A percentile compares a stretch with the other conserved stretches of the same genome.
Conservation (phyloP, 2,888 invertebrate genomes). For the Torymus tubicola region DNA sequence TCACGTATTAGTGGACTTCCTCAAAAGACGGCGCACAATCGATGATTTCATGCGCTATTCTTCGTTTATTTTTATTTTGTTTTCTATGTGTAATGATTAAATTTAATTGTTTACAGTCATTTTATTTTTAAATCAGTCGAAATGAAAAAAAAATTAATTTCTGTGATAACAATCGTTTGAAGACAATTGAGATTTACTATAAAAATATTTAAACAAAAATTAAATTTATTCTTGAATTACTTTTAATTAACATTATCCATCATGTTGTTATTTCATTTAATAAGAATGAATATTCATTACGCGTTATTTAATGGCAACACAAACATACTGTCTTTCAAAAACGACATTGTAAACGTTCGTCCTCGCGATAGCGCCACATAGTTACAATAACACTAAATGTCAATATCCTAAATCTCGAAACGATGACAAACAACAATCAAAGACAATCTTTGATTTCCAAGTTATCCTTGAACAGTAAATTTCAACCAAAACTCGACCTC, state of each 20-base stretch:
- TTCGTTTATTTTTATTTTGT: neutral
- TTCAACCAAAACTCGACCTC: constrained; percentile 18
- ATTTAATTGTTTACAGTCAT: neutral
- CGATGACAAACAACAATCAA: neutral
- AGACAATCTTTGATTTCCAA: neutral
- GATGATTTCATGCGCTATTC: constrained; percentile 33
- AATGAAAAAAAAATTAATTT: too few relatives aligned
- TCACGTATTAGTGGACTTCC: constrained; percentile 31
- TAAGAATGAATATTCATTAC: too few relatives aligned
- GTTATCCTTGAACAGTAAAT: constrained; percentile 7
- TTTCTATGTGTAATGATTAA: neutral
- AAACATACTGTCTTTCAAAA: too few relatives aligned
- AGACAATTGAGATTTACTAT: too few relatives aligned
- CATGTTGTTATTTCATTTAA: neutral
- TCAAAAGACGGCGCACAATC: constrained; percentile 21
- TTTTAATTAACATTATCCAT: too few relatives aligned
- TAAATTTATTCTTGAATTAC: too few relatives aligned
- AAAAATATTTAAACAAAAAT: too few relatives aligned
- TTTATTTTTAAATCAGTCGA: too few relatives aligned
- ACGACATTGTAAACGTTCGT: neutral
- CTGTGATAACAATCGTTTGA: too few relatives aligned
- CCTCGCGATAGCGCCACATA: too few relatives aligned
- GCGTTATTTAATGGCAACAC: too few relatives aligned
- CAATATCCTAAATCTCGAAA: constrained; percentile 6
- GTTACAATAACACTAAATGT: constrained; percentile 4